Percentiles rank a stretch among this genome's conserved stretches.
Conservation (phyloP, 2,888 invertebrate genomes). For the Ametastegia equiseti region DNA sequence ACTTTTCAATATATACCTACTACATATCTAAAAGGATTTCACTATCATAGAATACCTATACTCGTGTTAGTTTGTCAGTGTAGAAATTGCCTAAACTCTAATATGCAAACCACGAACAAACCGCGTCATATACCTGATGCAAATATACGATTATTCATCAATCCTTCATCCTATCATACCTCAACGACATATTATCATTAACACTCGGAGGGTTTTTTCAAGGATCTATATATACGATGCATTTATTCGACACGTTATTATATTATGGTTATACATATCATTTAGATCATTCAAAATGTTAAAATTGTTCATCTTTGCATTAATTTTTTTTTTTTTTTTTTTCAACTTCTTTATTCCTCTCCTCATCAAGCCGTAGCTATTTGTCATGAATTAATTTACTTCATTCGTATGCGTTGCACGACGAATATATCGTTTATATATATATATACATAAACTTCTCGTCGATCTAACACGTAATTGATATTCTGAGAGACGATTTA, state of each 20-base stretch:
- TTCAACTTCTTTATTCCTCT: neutral
- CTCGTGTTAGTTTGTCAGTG: neutral
- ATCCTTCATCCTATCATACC: too few relatives aligned
- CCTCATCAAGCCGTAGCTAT: neutral
- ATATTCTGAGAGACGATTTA: neutral
- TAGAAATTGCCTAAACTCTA: conserved; percentile 23
- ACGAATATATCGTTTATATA: conserved; percentile 7
- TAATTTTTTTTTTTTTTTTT: neutral
- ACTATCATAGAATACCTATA: neutral
- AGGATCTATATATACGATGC: too few relatives aligned
- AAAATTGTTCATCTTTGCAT: too few relatives aligned
- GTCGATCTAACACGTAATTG: neutral
- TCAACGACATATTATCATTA: too few relatives aligned
- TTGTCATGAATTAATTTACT: neutral
- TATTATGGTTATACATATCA: too few relatives aligned
- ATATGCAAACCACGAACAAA: conserved; percentile 25
- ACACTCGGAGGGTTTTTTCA: too few relatives aligned
- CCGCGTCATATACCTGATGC: conserved; percentile 18
- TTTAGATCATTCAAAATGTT: too few relatives aligned
- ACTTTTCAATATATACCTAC: neutral
- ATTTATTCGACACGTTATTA: too few relatives aligned
- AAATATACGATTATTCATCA: too few relatives aligned
- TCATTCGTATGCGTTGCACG: conserved; percentile 6
- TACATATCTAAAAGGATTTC: conserved; percentile 12
- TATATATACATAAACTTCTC: neutral